Base-by-base conservation (phyloP, 2,113 vertebrate genomes). In the Meriones unguiculatus region DNA sequence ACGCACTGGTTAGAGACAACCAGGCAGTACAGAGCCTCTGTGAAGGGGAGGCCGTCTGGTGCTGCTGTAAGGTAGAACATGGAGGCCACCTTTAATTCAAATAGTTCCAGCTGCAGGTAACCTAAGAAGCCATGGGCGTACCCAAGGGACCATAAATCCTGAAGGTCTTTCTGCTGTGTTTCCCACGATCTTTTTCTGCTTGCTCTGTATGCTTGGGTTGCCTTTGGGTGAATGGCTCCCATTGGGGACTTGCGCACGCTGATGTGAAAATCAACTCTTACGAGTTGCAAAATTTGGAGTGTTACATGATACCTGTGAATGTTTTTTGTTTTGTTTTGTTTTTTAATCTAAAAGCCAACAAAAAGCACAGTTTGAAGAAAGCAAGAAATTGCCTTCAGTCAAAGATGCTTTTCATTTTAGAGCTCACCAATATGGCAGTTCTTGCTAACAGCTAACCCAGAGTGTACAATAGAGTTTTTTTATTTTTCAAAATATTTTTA, bases 401-500 rank as follows among this genome's bases (percentile, higher is more conserved):
- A 25, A 35, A 52, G 35, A 52, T 11, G 75, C 15, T 87, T 64
- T 50, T 77, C 72, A 54, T 62, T 69, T 57, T 80, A 41, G 69
- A 87, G 28, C 35, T 86, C 57, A 84, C 18, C 64, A 28, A 50
- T 76, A 14, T 72, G 18, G 10, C n/a, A 87, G 13, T 52, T 41
- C 57, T 90, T 91, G 25, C 75, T 93, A 77, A 97, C 41, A 89
- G 76, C 13, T 65, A 54, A 32, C 54, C 59, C 85, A 72, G 57
- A 5, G 5, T 22, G 9, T 73, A 81, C 35, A 59, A 50, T 76
- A 76, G 65, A 22, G 35, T 54, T 69, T 62, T 88, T 59, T 59
- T 10, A 70, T 69, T 93, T 91, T 78, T 32, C 38, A 35, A 80
- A 57, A 57, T 11, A 57, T 57, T 57, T 95, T 82, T 76, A 64